Evolutionary conservation across 30 jellyfish, hydroid and myxozoan genomes (phyloP).

Genomic region (Chrysaora quinquecirrha): DNA sequence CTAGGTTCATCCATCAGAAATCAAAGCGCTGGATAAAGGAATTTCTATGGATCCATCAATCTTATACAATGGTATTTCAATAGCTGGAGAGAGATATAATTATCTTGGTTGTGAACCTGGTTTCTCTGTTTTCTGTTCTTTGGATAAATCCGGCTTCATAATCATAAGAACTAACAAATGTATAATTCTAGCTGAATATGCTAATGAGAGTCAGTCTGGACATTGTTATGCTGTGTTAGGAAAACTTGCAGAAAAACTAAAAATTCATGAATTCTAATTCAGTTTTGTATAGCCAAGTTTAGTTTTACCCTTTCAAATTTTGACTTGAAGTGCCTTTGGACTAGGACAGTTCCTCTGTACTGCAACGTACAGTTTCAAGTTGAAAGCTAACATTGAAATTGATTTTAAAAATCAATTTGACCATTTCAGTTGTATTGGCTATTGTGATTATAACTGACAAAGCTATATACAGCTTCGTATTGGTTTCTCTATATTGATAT

Average conservation of each 20-base stretch:
- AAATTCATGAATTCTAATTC: slow-evolving; percentile 38
- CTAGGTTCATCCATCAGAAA: slow-evolving; percentile 57
- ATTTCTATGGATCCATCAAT: slow-evolving; percentile 63
- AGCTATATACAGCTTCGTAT: too few relatives aligned
- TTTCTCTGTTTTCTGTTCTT: slow-evolving; percentile 45
- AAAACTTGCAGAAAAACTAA: slow-evolving; percentile 63
- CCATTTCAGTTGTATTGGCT: too few relatives aligned
- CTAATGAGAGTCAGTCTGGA: slow-evolving; percentile 40
- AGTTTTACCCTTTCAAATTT: too few relatives aligned
- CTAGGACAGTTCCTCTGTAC: too few relatives aligned
- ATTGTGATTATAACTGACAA: too few relatives aligned
- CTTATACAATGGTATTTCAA: slow-evolving; percentile 52
- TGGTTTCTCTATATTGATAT: too few relatives aligned
- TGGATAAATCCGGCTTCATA: slow-evolving; percentile 49
- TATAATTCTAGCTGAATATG: slow-evolving; percentile 55
- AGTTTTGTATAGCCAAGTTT: background rate
- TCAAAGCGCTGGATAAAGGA: slow-evolving; percentile 41
- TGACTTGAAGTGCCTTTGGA: background rate
- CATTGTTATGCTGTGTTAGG: slow-evolving; percentile 54
- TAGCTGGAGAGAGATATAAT: slow-evolving; percentile 44
- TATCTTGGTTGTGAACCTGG: slow-evolving; percentile 80
- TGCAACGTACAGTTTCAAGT: too few relatives aligned
- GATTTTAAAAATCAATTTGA: too few relatives aligned
- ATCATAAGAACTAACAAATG: slow-evolving; percentile 55
- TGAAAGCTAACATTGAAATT: too few relatives aligned